Conservation (phyloP, 2,113 vertebrate genomes). For the Oxyura jamaicensis region DNA sequence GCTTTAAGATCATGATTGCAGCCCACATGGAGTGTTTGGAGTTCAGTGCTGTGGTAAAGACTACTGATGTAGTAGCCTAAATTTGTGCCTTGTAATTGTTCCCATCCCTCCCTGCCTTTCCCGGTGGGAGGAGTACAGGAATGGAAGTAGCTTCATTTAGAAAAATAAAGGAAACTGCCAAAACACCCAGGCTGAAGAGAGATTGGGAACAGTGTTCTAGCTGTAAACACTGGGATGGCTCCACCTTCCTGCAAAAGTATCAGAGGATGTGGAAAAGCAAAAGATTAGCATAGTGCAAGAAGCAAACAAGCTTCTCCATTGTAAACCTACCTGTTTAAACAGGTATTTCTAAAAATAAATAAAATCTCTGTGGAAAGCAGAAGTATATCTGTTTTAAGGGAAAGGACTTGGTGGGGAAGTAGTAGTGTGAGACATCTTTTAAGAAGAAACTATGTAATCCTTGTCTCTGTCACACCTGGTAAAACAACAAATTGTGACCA, state of each 20-base stretch:
- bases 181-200: background rate
- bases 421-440: background rate
- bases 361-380: background rate
- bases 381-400: background rate
- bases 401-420: background rate
- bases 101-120: background rate
- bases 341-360: slow-evolving; percentile 2
- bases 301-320: background rate
- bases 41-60: background rate
- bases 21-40: background rate
- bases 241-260: background rate
- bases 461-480: background rate
- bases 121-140: background rate
- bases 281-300: background rate
- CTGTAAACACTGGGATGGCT: background rate
- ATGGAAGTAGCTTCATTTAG: background rate
- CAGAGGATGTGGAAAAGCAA: background rate
- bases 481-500: background rate
- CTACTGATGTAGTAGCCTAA: background rate
- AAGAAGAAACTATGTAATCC: background rate
- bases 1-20: background rate
- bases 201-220: background rate
- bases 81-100: background rate
- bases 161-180: background rate
- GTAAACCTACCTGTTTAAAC: background rate